Evolutionary conservation across 2,113 vertebrate species (phyloP).

Genomic region (Phaethornis superciliosus): DNA sequence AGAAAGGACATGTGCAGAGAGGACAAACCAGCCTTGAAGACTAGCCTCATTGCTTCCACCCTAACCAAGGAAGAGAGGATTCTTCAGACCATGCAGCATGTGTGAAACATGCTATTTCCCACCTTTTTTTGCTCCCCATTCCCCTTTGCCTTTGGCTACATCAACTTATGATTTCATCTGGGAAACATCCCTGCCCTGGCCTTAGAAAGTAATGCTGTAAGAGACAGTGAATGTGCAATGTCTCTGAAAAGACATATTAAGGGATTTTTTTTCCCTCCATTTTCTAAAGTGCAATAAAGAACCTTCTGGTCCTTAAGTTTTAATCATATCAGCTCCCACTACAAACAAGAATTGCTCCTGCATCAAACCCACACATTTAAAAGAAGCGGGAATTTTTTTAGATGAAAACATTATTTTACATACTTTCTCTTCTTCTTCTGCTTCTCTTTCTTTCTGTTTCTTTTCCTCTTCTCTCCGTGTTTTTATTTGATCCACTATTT

Average conservation of each 20-base stretch:
- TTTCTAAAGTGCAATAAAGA: not conserved
- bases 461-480: constrained; percentile 91
- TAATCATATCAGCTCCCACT: not conserved
- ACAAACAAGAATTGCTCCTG: not conserved
- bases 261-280: too few species aligned
- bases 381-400: not conserved
- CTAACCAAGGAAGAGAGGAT: not conserved
- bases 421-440: constrained; percentile 97
- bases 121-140: not conserved
- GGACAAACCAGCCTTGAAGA: not conserved
- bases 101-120: not conserved
- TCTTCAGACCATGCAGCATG: not conserved
- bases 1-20: not conserved
- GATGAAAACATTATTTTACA: not conserved
- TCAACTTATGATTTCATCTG: not conserved
- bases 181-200: not conserved
- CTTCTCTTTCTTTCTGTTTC: constrained; percentile 86
- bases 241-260: not conserved
- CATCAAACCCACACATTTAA: not conserved
- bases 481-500: constrained; percentile 94
- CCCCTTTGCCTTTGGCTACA: not conserved
- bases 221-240: not conserved
- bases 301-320: not conserved
- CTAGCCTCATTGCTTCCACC: not conserved
- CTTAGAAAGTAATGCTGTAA: not conserved